Base-by-base conservation (phyloP, 1,140 invertebrate genomes). In the Globodera rostochiensis region DNA sequence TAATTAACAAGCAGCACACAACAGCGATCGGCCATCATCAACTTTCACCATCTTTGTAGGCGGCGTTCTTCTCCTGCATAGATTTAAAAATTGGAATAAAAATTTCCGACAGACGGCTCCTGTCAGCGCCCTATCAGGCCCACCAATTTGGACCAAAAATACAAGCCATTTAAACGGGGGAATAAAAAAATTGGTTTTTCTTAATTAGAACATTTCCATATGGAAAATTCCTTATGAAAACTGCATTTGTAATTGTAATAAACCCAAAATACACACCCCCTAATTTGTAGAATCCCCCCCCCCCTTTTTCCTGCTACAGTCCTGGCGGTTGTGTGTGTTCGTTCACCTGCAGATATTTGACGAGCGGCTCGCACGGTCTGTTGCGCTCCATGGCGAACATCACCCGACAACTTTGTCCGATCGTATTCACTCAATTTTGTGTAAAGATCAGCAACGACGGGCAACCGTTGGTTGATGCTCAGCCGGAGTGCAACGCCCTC, bases 11-110 rank as follows among this genome's bases (percentile, higher is more conserved):
- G 50, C 50, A 53, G n/a, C n/a, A n/a, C n/a, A n/a, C n/a, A n/a
- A n/a, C 8, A 53, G 13, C 11, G 15, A 6, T 15, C 6, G 1
- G 15, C 15, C 57, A 60, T 13, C 57, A 11, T 60, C 7, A 60
- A 19, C 57, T 19, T 1, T 15, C 11, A 2, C 57, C 15, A 13
- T 6, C 15, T 19, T 19, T 60, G 57, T 60, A 19, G 6, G 81
- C 84, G 11, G 84, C 84, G 57, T 87, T 87, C 74, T 85, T 85
- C 25, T 87, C 85, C 81, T 84, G 66, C 8, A 53, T 73, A 80
- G 19, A 64, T 79, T 46, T 71, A 6, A 79, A 77, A 79, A 21
- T 36, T 46, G n/a, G n/a, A n/a, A n/a, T n/a, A n/a, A n/a, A n/a
- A n/a, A n/a, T n/a, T n/a, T n/a, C n/a, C n/a, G n/a, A n/a, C n/a